Base-by-base conservation (phyloP, 2,113 vertebrate species). In the Miniopterus natalensis region DNA sequence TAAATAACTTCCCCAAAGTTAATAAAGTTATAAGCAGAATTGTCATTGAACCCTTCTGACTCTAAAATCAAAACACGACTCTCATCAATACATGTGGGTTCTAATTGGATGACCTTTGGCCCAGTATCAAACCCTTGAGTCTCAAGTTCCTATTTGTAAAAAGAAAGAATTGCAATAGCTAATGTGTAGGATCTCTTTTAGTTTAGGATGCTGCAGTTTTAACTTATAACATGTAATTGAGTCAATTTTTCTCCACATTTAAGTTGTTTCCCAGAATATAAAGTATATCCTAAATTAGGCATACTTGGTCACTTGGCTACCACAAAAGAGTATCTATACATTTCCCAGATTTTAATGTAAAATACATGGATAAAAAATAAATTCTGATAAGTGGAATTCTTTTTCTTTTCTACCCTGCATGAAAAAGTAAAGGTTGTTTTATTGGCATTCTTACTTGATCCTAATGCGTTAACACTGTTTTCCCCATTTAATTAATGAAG, bases 341-440 rank as follows among this genome's bases (percentile, higher is more conserved):
- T 55, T 86, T 14, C 74, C 14, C 40, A 86, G n/a, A 73, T 74
- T 81, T 78, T 91, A 47, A 59, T 88, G 9, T 66, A 90, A 77
- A 90, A 90, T 86, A 79, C 71, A 88, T 42, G 49, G 94, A 80
- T 68, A 77, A 8, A 90, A 90, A 63, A 95, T 73, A 75, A 90
- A 80, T 57, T 74, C 79, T 93, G 71, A 61, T 61, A 47, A 80
- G 71, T 74, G 27, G 59, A 84, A 85, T 59, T 85, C 2, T 84
- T 61, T 78, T 87, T 88, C 49, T 75, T 93, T 90, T 88, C 49
- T 92, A 90, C 31, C 47, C 10, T 95, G 66, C 23, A 88, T n/a
- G 31, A 75, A 89, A 92, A 93, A 74, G 79, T 40, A 40, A 90
- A 73, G 13, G 8, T 21, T 73, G 21, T 59, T 84, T 85, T 88